A percentile compares a stretch with the other conserved stretches of the same genome.
phyloP scores from a whole-genome alignment of 2,113 vertebrate species.

The Sinocyclocheilus grahami region DNA sequence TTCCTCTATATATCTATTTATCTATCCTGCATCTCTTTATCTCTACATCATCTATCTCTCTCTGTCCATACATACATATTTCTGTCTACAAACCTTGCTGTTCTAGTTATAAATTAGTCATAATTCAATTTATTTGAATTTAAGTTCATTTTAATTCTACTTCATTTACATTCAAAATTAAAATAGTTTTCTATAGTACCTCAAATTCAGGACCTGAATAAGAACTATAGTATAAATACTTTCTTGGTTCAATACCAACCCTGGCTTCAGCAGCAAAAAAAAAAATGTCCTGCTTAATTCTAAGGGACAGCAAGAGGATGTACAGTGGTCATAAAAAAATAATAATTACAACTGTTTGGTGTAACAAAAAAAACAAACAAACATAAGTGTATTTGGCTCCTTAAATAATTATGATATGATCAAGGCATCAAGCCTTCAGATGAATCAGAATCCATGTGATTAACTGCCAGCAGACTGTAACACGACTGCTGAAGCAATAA shows the following conservation, averaged over 20 bases:
- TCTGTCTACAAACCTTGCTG: too few species aligned
- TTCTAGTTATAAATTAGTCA: too few species aligned
- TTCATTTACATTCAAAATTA: neutral
- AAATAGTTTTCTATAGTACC: neutral
- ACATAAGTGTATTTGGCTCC: neutral
- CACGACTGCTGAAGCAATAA: neutral
- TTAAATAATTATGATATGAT: neutral
- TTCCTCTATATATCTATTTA: too few species aligned
- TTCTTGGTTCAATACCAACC: neutral
- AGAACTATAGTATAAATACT: neutral
- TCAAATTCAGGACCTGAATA: neutral
- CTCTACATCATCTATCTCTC: neutral
- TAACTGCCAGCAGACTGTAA: neutral
- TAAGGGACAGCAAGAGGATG: neutral
- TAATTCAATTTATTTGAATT: neutral
- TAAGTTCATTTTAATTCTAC: neutral
- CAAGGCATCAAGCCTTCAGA: neutral
- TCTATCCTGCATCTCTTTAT: neutral
- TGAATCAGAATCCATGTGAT: too few species aligned
- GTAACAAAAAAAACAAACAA: neutral
- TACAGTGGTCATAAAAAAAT: neutral
- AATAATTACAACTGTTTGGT: neutral
- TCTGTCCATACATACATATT: too few species aligned
- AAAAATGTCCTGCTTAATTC: neutral
- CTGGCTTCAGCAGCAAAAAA: neutral